Percentiles rank a stretch among this genome's conserved stretches.
Conservation (phyloP, 2,888 invertebrate genomes). For the Drosophila multiciliata region DNA sequence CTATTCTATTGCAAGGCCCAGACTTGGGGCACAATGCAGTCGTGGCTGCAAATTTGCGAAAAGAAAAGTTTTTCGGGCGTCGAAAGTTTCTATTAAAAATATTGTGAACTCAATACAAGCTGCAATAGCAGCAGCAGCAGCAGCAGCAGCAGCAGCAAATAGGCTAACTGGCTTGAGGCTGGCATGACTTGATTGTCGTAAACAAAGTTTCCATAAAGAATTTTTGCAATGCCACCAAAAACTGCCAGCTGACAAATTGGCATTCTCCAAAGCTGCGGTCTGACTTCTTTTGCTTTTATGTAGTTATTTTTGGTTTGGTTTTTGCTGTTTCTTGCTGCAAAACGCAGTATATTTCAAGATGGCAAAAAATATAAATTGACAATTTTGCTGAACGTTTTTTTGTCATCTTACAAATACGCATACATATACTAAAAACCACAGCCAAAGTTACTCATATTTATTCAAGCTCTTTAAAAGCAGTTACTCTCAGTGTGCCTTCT, state of each 20-base stretch:
- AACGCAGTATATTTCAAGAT: constrained; percentile 68
- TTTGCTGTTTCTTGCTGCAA: constrained; percentile 23
- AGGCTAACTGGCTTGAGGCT: constrained; percentile 29
- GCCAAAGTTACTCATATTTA: constrained; percentile 20
- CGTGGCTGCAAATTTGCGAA: constrained; percentile 61
- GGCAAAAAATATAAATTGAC: constrained; percentile 79
- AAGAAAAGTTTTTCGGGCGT: constrained; percentile 62
- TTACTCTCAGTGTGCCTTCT: constrained; percentile 39
- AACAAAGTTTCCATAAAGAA: constrained; percentile 79
- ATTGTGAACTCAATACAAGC: constrained; percentile 79
- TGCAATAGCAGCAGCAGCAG: constrained; percentile 4
- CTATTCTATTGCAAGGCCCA: constrained; percentile 13
- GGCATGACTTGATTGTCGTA: constrained; percentile 74
- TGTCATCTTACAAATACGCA: constrained; percentile 19
- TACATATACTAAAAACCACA: constrained; percentile 35
- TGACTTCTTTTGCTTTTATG: constrained; percentile 7
- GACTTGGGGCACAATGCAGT: constrained; percentile 43
- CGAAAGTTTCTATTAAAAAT: constrained; percentile 79
- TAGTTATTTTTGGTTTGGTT: neutral
- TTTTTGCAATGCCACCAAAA: constrained; percentile 61
- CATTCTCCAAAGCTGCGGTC: constrained; percentile 62
- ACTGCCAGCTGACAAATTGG: constrained; percentile 78
- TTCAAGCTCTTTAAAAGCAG: constrained; percentile 17
- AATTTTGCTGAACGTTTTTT: constrained; percentile 57
- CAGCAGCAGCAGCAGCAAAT: neutral